Percentiles rank a stretch among this genome's conserved stretches.
These are phyloP conservation scores for Oreonectes daqikongensis DNA, from an alignment of 2,797 vertebrate genomes.

Conservation along the genomic window DNA sequence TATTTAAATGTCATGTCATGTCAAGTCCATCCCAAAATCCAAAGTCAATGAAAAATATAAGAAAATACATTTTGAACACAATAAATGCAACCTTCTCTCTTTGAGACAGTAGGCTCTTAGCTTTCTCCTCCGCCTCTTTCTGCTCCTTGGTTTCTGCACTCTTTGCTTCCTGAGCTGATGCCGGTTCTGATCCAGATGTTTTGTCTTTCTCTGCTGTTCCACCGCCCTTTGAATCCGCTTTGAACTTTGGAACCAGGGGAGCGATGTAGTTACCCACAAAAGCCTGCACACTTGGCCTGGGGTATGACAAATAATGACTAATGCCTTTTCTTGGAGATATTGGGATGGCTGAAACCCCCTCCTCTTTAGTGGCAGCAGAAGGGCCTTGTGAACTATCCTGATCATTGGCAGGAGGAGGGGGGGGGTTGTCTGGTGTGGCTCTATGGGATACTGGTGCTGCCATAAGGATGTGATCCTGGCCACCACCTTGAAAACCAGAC, in stretches of 20 bases:
- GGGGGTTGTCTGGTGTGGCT: constrained; percentile 32
- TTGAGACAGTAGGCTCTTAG: constrained; percentile 80
- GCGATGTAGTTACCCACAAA: constrained; percentile 94
- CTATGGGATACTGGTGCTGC: constrained; percentile 62
- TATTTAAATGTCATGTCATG: too few relatives aligned
- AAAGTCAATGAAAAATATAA: not conserved
- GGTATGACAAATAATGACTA: constrained; percentile 86
- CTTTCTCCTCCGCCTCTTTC: constrained; percentile 76
- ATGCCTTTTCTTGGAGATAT: constrained; percentile 85
- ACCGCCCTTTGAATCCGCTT: constrained; percentile 79
- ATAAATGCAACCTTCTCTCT: constrained; percentile 83
- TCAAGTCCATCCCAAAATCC: not conserved
- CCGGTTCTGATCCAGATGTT: constrained; percentile 45
- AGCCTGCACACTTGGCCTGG: constrained; percentile 89
- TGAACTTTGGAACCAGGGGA: constrained; percentile 88
- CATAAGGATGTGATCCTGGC: constrained; percentile 58
- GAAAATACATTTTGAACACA: not conserved
- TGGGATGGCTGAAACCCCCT: constrained; percentile 50
- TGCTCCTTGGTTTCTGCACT: constrained; percentile 66
- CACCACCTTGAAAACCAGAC: not conserved
- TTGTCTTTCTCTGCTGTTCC: constrained; percentile 69
- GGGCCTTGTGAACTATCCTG: constrained; percentile 24
- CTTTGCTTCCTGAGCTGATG: constrained; percentile 62
- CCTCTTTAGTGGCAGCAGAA: constrained; percentile 30
- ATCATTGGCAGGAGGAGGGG: constrained; percentile 7